phyloP scores from a whole-genome alignment of 1,140 invertebrate species.

The Mesaphorura yosii region DNA sequence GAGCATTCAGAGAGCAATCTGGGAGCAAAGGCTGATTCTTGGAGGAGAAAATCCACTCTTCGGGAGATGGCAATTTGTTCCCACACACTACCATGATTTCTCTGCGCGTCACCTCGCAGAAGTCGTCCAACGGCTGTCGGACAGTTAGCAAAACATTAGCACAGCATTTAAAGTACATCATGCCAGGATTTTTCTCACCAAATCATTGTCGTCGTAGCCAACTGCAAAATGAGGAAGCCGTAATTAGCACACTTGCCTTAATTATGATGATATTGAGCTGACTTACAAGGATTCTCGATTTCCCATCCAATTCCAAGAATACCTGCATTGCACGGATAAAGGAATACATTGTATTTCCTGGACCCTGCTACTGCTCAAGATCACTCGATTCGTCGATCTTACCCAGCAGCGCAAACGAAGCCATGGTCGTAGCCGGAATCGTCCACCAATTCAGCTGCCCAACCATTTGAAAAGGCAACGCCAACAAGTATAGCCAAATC shows the following conservation, averaged over 20 bases:
- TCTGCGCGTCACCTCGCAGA: constrained; percentile 22
- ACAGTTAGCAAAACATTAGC: constrained; percentile 4
- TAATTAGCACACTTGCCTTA: neutral
- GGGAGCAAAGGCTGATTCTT: constrained; percentile 4
- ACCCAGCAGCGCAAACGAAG: constrained; percentile 24
- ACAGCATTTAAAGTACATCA: neutral
- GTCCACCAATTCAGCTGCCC: constrained; percentile 22
- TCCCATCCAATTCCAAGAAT: constrained; percentile 28
- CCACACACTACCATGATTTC: constrained; percentile 21
- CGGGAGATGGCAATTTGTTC: neutral
- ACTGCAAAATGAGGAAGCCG: neutral
- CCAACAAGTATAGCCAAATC: constrained; percentile 27
- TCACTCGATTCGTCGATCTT: too few relatives aligned
- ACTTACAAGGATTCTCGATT: constrained; percentile 27
- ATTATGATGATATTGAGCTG: neutral
- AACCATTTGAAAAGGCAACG: constrained; percentile 23
- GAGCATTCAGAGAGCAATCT: constrained; percentile 14
- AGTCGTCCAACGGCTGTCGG: constrained; percentile 23
- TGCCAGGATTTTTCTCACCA: constrained; percentile 13
- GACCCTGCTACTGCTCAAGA: too few relatives aligned
- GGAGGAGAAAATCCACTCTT: neutral
- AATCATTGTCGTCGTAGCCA: constrained; percentile 25
- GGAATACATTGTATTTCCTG: too few relatives aligned
- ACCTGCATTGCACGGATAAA: too few relatives aligned
- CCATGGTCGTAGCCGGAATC: constrained; percentile 16